These are phyloP conservation scores for Siderastrea radians DNA, from an alignment of 92 coral and sea anemone species.

Conservation along the genomic window DNA sequence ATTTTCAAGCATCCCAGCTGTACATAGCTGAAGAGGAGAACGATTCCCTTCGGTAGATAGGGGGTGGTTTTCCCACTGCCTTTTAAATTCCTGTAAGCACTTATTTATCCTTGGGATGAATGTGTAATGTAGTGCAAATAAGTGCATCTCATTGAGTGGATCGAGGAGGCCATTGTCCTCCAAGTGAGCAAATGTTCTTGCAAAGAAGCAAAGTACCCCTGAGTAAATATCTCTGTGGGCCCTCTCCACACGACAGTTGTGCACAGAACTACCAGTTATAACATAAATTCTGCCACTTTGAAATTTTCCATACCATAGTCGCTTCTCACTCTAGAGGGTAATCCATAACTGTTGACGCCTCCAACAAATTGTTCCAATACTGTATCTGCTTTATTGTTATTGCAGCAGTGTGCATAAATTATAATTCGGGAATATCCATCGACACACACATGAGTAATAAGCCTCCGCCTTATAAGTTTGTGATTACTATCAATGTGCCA, in stretches of 20 bases:
- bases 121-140: constrained; percentile 53
- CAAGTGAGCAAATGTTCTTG: constrained; percentile 11
- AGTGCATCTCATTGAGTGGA: constrained; percentile 53
- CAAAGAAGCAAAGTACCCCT: constrained; percentile 54
- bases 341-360: constrained; percentile 42
- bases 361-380: too few species aligned
- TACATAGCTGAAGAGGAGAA: constrained; percentile 41
- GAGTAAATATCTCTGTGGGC: constrained; percentile 44
- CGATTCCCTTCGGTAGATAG: constrained; percentile 2
- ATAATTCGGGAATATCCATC: constrained; percentile 69
- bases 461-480: too few species aligned
- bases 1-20: constrained; percentile 41
- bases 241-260: constrained; percentile 54
- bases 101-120: constrained; percentile 69
- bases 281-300: constrained; percentile 55
- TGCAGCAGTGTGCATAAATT: too few species aligned
- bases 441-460: constrained; percentile 41
- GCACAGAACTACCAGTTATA: constrained; percentile 46
- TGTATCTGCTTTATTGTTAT: too few species aligned
- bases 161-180: too few species aligned
- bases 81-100: constrained; percentile 42
- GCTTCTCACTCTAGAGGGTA: constrained; percentile 60
- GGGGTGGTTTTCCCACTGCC: constrained; percentile 36
- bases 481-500: too few species aligned
- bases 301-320: constrained; percentile 57